Evolutionary conservation across 2,113 vertebrate genomes (phyloP).

Genomic region (Sapayoa aenigma): DNA sequence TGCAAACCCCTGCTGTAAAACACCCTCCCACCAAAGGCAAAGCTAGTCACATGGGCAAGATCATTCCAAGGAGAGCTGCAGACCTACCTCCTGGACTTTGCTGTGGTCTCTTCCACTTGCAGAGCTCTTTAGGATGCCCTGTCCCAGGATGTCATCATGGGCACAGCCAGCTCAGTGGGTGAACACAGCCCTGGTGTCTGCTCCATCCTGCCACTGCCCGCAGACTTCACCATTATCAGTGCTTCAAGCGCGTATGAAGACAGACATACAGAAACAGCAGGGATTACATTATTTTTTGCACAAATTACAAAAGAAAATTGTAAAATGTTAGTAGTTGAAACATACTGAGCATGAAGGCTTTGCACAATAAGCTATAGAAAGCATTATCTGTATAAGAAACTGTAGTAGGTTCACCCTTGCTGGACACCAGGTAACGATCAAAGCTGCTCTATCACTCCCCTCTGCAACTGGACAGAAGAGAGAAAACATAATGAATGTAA

Average conservation of each 20-base stretch:
- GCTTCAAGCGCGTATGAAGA: not conserved
- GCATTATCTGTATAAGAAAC: not conserved
- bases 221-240: not conserved
- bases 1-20: not conserved
- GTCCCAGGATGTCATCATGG: not conserved
- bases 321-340: not conserved
- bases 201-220: not conserved
- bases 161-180: accelerated
- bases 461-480: not conserved
- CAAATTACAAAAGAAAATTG: not conserved
- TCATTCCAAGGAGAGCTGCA: not conserved
- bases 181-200: not conserved
- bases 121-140: not conserved
- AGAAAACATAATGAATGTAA: not conserved
- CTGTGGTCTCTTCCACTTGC: not conserved
- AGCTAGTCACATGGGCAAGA: not conserved
- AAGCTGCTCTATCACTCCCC: not conserved
- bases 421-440: not conserved
- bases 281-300: not conserved
- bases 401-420: not conserved
- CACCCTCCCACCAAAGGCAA: accelerated
- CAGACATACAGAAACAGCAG: not conserved
- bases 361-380: not conserved
- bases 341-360: not conserved
- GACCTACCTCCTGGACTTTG: conserved; percentile 8